Base-by-base conservation (phyloP, 2,888 invertebrate genomes). In the Ophioninae sp. region DNA sequence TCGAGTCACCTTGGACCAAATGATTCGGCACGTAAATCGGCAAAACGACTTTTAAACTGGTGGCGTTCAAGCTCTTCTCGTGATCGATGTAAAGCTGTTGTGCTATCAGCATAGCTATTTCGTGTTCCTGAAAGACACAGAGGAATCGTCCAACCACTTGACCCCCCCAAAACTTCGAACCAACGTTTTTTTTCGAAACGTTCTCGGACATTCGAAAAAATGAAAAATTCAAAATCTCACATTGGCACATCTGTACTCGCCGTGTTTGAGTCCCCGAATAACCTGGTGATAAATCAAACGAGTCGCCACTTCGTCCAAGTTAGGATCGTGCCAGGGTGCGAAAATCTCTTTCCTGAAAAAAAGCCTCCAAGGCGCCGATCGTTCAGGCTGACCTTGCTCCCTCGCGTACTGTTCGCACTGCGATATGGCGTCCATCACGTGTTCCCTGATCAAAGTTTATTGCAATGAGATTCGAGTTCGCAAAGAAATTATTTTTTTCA, bases 371-470 rank as follows among this genome's bases (percentile, higher is more conserved):
- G 97, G 97, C 6, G 97, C 97, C 89, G 95, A 96, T 87, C 96
- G 94, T 91, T 98, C 98, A 79, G 96, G 95, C 2, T 96, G 95
- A 0, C 98, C 97, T 91, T 97, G 96, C 92, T 98, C 98, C 93
- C 97, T 98, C 39, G 98, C 97, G 92, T 97, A 98, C 91, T 99
- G 98, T 92, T 99, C 99, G 92, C 98, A 98, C 92, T 98, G 98
- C 0, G 98, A 98, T 89, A 99, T 97, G 0, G 98, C 99, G 93
- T 99, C 99, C 96, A 99, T 96, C 0, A 99, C 96, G 91, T 98
- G 98, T 92, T 98, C 98, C 22, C 95, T 95, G 84, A 97, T 0
- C 10, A 56, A 1, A 68, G 63, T n/a, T 63, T 6, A 81, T 37
- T n/a, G n/a, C n/a, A n/a, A n/a, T n/a, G n/a, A n/a, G n/a, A n/a